phyloP scores from a whole-genome alignment of 2,113 vertebrate genomes.

The Uropsilus gracilis region DNA sequence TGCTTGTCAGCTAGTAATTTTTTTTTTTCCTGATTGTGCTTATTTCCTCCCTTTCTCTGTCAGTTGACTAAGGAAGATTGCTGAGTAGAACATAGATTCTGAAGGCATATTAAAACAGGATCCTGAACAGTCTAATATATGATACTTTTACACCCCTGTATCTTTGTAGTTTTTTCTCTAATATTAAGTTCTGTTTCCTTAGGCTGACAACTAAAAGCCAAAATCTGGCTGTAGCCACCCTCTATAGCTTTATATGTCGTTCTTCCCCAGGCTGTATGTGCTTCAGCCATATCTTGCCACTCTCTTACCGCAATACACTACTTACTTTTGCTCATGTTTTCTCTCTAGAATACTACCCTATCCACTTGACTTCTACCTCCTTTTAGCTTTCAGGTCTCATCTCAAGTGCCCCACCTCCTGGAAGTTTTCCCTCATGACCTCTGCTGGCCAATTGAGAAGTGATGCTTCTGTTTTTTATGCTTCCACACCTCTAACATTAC shows the following conservation, averaged over 20 bases:
- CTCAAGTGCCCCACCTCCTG: constrained; percentile 17
- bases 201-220: background rate
- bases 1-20: background rate
- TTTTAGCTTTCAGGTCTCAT: constrained; percentile 7
- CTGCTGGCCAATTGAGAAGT: background rate
- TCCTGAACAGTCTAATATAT: background rate
- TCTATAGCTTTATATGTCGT: background rate
- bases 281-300: background rate
- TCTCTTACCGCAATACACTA: background rate
- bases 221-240: background rate
- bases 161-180: constrained; percentile 44
- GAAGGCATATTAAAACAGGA: constrained; percentile 21
- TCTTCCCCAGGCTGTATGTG: background rate
- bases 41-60: constrained; percentile 30
- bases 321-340: constrained; percentile 5
- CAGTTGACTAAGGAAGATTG: background rate
- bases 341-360: background rate
- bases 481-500: too few species aligned
- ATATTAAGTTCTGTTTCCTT: constrained; percentile 51
- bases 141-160: background rate
- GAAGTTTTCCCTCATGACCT: constrained; percentile 5
- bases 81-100: background rate
- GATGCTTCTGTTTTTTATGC: background rate
- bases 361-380: background rate
- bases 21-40: background rate